Evolutionary conservation across 1,140 invertebrate species (phyloP), one percentile per base, ranked within the genome.

Genomic region (Platyscapa corneri): DNA sequence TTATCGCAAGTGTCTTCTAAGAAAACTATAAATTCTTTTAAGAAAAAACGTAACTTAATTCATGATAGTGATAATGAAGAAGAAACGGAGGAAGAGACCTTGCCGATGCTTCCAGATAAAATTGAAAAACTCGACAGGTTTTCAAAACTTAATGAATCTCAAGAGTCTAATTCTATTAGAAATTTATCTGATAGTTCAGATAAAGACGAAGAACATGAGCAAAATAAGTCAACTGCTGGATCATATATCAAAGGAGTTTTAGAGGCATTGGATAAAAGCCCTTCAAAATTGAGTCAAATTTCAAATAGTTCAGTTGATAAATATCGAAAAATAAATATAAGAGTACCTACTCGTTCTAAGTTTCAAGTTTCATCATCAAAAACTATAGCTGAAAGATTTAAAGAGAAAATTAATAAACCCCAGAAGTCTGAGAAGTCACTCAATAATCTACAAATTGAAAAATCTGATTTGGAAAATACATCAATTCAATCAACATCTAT

Each of bases 241-340:
- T 82, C 80, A 37, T 86, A 49, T 23, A 76, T 86, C 14, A 83
- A 27, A 56, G 70, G 60, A 2, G 1, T 83, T 10, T 64, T 86
- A 23, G 67, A 80, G 10, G 53, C 77, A 37, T 32, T 83, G 20
- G 86, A 86, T 76, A 86, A 81, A n/a, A 86, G 75, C 30, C 78
- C 86, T 12, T 27, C 82, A n/a, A 86, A 86, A n/a, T 83, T 81
- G 12, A 86, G 86, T 49, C 86, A 86, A 34, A 76, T 3, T 64
- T 81, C 77, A 10, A 81, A 30, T 34, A 56, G 10, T 30, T 84
- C 86, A 30, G 5, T 42, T 20, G 70, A 81, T n/a, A 86, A 77
- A 32, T 84, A 77, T 49, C 60, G 86, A 0, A 83, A 70, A 32
- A 49, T 75, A 0, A 84, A 86, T 53, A 60, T 84, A 16, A 84